Conservation (phyloP, 2,888 invertebrate species). For the Eristalis intricaria region DNA sequence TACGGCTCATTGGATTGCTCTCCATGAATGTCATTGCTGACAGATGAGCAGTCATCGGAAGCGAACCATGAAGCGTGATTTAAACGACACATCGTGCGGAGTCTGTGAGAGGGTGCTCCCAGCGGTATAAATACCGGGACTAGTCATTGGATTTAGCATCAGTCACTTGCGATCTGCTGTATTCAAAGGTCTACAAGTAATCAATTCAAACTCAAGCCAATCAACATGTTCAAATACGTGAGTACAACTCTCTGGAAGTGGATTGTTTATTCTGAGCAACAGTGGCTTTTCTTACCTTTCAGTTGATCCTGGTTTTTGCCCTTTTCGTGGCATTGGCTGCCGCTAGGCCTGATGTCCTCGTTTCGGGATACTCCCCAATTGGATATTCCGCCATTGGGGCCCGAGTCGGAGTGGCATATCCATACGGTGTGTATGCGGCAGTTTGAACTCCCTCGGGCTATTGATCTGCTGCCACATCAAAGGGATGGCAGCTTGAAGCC, state of each 20-base stretch:
- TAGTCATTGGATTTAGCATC: background rate
- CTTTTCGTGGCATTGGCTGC: constrained; percentile 30
- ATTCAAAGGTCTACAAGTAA: constrained; percentile 1
- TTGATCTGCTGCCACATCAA: background rate
- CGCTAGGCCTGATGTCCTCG: constrained; percentile 21
- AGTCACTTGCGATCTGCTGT: constrained; percentile 29
- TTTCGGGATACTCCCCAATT: constrained; percentile 5
- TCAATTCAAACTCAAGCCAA: background rate
- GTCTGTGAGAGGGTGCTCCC: background rate
- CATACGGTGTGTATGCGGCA: constrained; percentile 23
- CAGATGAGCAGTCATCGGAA: background rate
- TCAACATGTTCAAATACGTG: constrained; percentile 47
- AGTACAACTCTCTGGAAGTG: background rate
- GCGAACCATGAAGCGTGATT: constrained; percentile 18
- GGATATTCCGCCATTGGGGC: constrained; percentile 29
- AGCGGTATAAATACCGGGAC: constrained; percentile 24
- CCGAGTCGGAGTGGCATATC: constrained; percentile 29
- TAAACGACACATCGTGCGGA: background rate
- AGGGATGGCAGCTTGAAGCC: background rate
- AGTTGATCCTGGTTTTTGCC: constrained; percentile 37
- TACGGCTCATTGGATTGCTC: constrained; percentile 16
- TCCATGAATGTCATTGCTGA: constrained; percentile 16
- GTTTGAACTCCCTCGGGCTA: background rate
- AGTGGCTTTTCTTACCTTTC: background rate
- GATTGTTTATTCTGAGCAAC: too few species aligned